Conservation (phyloP, 2,113 vertebrate genomes). For the Cygnus buccinator region DNA sequence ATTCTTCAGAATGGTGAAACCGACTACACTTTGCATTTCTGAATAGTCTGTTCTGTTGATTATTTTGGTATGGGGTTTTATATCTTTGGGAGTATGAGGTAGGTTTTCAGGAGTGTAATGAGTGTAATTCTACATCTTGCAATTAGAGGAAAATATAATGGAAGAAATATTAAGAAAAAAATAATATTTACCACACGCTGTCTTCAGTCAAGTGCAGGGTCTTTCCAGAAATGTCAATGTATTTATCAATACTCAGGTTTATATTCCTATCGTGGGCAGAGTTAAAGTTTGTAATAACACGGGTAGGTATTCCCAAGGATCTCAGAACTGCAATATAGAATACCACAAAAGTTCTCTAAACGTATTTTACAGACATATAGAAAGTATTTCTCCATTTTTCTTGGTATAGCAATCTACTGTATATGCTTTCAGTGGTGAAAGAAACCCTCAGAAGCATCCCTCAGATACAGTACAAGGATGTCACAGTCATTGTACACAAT, state of each 20-base stretch:
- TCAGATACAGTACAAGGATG: background rate
- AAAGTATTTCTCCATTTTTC: background rate
- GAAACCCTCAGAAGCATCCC: background rate
- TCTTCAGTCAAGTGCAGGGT: slow-evolving; percentile 39
- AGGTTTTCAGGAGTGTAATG: background rate
- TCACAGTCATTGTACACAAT: background rate
- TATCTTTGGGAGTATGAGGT: background rate
- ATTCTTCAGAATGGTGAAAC: background rate
- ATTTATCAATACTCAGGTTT: slow-evolving; percentile 65
- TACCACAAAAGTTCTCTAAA: background rate
- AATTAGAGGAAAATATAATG: background rate
- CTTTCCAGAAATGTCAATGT: slow-evolving; percentile 62
- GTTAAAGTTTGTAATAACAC: slow-evolving; percentile 67
- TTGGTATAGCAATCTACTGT: background rate
- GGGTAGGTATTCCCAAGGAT: slow-evolving; percentile 67
- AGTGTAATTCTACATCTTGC: background rate
- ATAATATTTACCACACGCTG: slow-evolving; percentile 47
- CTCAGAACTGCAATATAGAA: slow-evolving; percentile 57
- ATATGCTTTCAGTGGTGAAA: background rate
- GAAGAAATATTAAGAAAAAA: background rate
- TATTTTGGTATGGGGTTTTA: background rate
- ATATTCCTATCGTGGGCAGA: slow-evolving; percentile 67
- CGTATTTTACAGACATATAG: background rate
- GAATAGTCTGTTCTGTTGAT: background rate
- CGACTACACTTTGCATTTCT: background rate